Conservation (phyloP, 2,888 invertebrate species). For the Ophion costatus region DNA sequence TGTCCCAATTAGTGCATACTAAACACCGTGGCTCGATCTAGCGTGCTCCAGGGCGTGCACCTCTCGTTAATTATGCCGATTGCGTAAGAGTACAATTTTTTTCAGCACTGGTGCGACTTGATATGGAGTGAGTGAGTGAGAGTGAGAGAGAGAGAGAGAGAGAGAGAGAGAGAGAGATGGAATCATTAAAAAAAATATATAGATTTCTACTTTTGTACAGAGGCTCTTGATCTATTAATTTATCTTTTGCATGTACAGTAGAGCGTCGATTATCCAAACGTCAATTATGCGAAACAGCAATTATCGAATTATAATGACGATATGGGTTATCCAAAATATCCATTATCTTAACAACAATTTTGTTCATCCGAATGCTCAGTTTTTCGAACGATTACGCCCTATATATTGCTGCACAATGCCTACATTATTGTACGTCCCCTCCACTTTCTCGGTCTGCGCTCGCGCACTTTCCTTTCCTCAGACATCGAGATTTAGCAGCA, state of each 20-base stretch:
- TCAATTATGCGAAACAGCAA: too few species aligned
- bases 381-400: too few species aligned
- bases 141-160: slow-evolving; percentile 17
- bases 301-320: too few species aligned
- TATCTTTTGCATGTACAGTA: background rate
- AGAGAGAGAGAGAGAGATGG: background rate
- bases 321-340: too few species aligned
- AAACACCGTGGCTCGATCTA: slow-evolving; percentile 36
- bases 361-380: too few species aligned
- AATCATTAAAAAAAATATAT: background rate
- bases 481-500: too few species aligned
- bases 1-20: slow-evolving; percentile 65
- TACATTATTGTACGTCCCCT: too few species aligned
- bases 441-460: too few species aligned
- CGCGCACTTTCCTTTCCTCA: too few species aligned
- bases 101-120: slow-evolving; percentile 35
- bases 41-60: slow-evolving; percentile 65
- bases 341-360: too few species aligned
- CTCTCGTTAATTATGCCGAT: slow-evolving; percentile 75
- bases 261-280: too few species aligned
- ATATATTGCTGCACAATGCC: too few species aligned
- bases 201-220: background rate
- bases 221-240: slow-evolving; percentile 34
- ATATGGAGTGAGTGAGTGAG: slow-evolving; percentile 14
- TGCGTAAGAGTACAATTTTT: slow-evolving; percentile 62